Evolutionary conservation across 2,113 vertebrate genomes (phyloP).

Genomic region (Prionailurus bengalensis): DNA sequence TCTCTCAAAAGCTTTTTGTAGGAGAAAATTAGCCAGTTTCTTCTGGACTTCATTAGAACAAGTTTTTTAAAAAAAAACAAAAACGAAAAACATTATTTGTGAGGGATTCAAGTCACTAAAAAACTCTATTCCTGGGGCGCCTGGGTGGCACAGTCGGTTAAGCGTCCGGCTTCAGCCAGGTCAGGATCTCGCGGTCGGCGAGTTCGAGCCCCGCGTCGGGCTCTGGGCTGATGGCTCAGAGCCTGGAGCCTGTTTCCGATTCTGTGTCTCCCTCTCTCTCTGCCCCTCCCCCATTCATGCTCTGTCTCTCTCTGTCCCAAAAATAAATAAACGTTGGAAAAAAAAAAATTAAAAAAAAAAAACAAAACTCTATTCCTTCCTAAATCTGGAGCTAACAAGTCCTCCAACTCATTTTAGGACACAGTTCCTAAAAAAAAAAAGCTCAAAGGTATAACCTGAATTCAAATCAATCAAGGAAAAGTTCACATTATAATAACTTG

Average conservation of each 20-base stretch:
- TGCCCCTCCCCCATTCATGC: no score
- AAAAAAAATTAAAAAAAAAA: no score
- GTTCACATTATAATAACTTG: neutral
- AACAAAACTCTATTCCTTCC: neutral
- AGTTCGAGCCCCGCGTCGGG: no score
- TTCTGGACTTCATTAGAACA: conserved; percentile 50
- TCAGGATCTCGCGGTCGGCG: no score
- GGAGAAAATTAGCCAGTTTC: neutral
- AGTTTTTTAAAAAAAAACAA: neutral
- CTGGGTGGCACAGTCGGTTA: no score
- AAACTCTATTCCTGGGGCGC: neutral
- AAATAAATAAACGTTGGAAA: no score
- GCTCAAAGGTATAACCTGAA: neutral
- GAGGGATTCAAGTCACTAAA: neutral
- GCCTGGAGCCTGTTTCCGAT: no score
- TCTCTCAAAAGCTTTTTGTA: neutral
- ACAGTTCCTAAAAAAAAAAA: neutral
- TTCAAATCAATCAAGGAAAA: neutral
- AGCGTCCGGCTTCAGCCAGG: no score
- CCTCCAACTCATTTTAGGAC: neutral
- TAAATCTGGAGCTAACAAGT: neutral
- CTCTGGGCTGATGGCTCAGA: no score
- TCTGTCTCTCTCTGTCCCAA: no score
- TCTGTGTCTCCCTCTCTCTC: no score
- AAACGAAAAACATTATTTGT: neutral